Conservation (phyloP, 2,113 vertebrate genomes). For the Calidris pygmaea region DNA sequence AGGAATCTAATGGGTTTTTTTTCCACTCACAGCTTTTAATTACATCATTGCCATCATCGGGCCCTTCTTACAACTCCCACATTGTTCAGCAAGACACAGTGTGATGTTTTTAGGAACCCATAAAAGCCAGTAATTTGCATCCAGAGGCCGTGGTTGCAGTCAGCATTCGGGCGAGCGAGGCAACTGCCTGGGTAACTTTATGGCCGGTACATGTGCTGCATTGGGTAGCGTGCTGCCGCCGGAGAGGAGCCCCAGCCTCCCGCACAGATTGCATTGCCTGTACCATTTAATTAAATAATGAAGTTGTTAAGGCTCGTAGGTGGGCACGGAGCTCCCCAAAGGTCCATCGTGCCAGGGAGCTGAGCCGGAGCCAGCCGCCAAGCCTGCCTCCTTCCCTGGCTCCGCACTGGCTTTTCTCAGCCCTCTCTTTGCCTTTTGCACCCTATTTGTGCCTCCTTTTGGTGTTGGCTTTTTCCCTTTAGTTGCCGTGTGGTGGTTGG, state of each 20-base stretch:
- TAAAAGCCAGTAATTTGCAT: slow-evolving; percentile 45
- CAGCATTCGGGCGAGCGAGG: neutral
- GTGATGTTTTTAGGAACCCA: slow-evolving; percentile 47
- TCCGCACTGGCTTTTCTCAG: rapidly evolving
- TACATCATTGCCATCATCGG: neutral
- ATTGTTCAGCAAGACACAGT: slow-evolving; percentile 43
- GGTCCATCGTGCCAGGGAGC: neutral
- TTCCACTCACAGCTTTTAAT: slow-evolving; percentile 52
- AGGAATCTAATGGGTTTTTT: slow-evolving; percentile 16
- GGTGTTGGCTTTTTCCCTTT: neutral
- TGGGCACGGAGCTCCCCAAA: neutral
- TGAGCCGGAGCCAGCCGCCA: neutral
- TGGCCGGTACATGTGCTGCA: neutral
- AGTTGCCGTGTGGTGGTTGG: neutral
- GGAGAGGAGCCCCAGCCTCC: neutral
- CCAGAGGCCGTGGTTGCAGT: neutral
- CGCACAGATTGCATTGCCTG: rapidly evolving
- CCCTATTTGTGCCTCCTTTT: neutral
- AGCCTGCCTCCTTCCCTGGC: neutral
- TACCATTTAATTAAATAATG: neutral
- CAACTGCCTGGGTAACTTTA: slow-evolving; percentile 15
- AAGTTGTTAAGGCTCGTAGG: neutral
- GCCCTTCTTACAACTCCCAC: slow-evolving; percentile 33
- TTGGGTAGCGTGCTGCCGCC: neutral
- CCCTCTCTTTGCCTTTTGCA: neutral